phyloP scores from a whole-genome alignment of 2,113 vertebrate species.

The Saguinus midas region DNA sequence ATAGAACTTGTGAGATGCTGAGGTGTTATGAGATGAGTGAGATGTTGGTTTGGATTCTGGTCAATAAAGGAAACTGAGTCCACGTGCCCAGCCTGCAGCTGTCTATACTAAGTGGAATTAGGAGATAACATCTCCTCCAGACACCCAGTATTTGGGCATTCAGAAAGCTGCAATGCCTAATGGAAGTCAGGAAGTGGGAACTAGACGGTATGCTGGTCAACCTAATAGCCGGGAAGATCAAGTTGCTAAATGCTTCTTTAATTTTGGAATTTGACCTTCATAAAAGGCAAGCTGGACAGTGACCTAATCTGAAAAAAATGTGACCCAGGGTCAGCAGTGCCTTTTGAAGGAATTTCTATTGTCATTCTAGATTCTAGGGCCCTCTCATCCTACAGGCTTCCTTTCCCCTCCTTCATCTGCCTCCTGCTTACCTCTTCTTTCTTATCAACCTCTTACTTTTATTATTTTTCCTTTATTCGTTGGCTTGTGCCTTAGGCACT shows the following conservation, averaged over 20 bases:
- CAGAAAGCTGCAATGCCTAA: background rate
- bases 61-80: background rate
- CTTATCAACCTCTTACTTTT: background rate
- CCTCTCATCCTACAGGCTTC: rapidly evolving
- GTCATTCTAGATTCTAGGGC: background rate
- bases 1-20: background rate
- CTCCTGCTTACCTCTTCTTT: background rate
- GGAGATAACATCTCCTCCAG: background rate
- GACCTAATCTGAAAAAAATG: background rate
- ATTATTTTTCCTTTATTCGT: background rate
- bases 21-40: background rate
- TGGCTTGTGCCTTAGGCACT: background rate
- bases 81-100: background rate
- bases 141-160: background rate
- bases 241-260: background rate
- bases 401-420: background rate
- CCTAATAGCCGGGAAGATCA: background rate
- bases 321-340: background rate
- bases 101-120: background rate
- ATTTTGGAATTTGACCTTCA: background rate
- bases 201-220: background rate
- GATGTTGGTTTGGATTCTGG: background rate
- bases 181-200: background rate
- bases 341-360: background rate
- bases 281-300: background rate